Base-by-base conservation (phyloP, 2,888 invertebrate genomes). In the Stratiomys singularior region DNA sequence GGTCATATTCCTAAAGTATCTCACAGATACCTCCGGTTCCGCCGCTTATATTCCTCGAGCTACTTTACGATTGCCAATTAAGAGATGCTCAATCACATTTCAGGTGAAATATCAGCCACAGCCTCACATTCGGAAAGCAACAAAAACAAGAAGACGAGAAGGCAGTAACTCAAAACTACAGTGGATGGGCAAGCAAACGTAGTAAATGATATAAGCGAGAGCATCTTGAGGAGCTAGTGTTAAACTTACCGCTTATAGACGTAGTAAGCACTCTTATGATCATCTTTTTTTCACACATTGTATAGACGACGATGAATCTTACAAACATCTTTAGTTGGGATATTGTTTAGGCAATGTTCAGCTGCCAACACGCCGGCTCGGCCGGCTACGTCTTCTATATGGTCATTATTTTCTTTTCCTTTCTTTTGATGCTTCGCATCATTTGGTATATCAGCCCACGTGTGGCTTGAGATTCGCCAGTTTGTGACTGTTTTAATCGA, bases 31-130 rank as follows among this genome's bases (percentile, higher is more conserved):
- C 21, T 60, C 18, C 21, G 5, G 23, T 60, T 21, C 25, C 13
- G 60, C n/a, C 60, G 60, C 60, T 23, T 60, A 11, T 25, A 60
- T 21, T 64, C 64, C 5, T 27, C 30, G 28, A 27, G 64, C 64
- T 46, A 52, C 47, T 47, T 71, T 52, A 47, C 23, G 47, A 71
- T 71, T 71, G 72, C 74, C 74, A 74, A 74, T 74, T 74, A 74
- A 74, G 74, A 74, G 74, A 74, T 58, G 30, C 74, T 74, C 74
- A 74, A 74, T 74, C 74, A 74, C 74, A 21, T 74, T 47, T 69
- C 25, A 25, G 69, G 47, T 47, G 69, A 69, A 69, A 69, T 69
- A 69, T 69, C 23, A 25, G 66, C 37, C 37, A 7, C n/a, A n/a
- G n/a, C n/a, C n/a, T n/a, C n/a, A n/a, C n/a, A n/a, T 1, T 18